Conservation (phyloP, 2,888 invertebrate genomes). For the Ischnura elegans region DNA sequence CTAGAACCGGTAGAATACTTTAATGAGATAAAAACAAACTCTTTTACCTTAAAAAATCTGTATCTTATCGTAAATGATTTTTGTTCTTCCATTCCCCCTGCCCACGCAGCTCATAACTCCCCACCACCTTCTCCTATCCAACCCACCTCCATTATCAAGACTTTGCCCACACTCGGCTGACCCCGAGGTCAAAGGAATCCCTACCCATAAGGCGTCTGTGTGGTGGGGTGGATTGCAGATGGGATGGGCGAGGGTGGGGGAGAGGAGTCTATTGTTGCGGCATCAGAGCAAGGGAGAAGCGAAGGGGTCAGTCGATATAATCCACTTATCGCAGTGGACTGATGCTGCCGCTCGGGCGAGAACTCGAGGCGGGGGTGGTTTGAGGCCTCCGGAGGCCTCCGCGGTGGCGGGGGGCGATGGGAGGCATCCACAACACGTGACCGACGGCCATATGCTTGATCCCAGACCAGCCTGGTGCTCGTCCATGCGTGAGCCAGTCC, state of each 20-base stretch:
- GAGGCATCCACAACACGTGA: not conserved
- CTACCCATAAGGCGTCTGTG: slow-evolving; percentile 33
- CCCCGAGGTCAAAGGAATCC: slow-evolving; percentile 39
- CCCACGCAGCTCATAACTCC: not conserved
- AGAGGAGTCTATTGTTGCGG: not conserved
- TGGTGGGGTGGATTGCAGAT: too few relatives aligned
- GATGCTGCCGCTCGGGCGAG: slow-evolving; percentile 14
- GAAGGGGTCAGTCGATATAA: slow-evolving; percentile 57
- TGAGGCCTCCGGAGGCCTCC: not conserved
- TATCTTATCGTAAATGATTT: too few relatives aligned
- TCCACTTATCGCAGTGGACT: slow-evolving; percentile 60
- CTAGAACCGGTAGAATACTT: too few relatives aligned
- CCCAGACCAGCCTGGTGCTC: not conserved
- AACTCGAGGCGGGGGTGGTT: not conserved
- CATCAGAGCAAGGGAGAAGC: not conserved
- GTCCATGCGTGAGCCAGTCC: slow-evolving; percentile 31
- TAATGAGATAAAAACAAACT: not conserved
- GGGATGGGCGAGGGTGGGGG: not conserved
- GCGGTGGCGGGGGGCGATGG: not conserved
- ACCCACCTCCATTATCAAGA: slow-evolving; percentile 43
- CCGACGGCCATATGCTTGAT: slow-evolving; percentile 61
- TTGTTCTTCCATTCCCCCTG: too few relatives aligned
- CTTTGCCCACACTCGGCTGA: slow-evolving; percentile 65
- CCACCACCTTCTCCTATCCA: not conserved
- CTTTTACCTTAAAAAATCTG: not conserved